Evolutionary conservation across 2,113 vertebrate genomes (phyloP).

Genomic region (Brevimyrus niger): DNA sequence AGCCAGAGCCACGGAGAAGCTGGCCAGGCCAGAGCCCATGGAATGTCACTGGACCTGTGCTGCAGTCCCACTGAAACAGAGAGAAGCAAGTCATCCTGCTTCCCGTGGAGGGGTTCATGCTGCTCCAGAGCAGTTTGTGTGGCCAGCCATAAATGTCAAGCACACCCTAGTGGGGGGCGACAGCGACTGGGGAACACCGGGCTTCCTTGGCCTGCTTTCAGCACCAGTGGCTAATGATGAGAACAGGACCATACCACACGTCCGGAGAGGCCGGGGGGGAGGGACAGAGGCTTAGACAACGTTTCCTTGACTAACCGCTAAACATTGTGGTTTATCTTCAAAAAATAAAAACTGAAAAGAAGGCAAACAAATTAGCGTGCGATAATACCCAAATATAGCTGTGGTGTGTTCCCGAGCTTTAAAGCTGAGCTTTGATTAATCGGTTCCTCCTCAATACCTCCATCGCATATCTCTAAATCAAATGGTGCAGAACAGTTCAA

Average conservation of each 20-base stretch:
- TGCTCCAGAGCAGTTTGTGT: neutral
- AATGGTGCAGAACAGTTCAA: constrained; percentile 17
- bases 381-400: neutral
- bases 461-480: constrained; percentile 7
- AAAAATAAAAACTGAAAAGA: constrained; percentile 8
- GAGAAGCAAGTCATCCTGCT: neutral
- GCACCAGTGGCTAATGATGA: neutral
- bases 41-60: neutral
- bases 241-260: neutral
- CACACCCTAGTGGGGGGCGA: neutral
- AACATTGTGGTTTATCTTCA: neutral
- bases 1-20: neutral
- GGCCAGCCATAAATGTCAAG: neutral
- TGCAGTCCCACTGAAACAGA: neutral
- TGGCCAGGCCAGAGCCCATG: neutral
- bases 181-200: neutral
- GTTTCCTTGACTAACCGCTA: neutral
- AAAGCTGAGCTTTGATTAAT: constrained; percentile 3
- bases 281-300: neutral
- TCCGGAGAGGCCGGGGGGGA: neutral
- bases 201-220: neutral
- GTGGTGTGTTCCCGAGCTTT: neutral
- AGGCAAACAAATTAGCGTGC: neutral
- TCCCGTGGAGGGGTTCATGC: neutral
- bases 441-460: neutral